These are phyloP conservation scores for Pontoporia blainvillei DNA, from an alignment of 2,113 vertebrate species.

Conservation along the genomic window DNA sequence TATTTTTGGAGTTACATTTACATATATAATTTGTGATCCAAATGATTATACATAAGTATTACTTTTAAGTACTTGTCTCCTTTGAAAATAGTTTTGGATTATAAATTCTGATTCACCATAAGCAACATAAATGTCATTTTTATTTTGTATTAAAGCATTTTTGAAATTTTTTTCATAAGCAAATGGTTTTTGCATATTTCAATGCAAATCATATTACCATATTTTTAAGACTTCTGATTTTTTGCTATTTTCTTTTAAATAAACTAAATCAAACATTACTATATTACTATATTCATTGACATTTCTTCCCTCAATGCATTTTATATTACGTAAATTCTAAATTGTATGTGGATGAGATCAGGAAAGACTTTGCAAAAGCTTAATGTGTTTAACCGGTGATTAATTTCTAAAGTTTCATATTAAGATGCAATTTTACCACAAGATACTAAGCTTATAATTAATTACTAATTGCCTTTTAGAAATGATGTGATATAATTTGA, in stretches of 20 bases:
- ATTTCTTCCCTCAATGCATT: not conserved
- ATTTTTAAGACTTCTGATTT: not conserved
- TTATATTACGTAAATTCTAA: not conserved
- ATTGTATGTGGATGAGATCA: not conserved
- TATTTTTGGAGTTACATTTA: not conserved
- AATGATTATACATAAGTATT: not conserved
- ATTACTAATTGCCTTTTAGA: not conserved
- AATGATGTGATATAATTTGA: not conserved
- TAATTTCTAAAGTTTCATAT: not conserved
- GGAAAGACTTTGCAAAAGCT: not conserved
- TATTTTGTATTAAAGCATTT: conserved; percentile 6
- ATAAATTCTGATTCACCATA: not conserved
- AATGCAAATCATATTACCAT: not conserved
- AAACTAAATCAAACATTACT: not conserved
- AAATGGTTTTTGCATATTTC: not conserved
- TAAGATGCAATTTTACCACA: not conserved
- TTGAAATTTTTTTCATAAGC: not conserved
- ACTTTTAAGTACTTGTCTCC: not conserved
- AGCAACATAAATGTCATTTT: not conserved
- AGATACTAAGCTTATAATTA: not conserved
- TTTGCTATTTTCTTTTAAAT: not conserved
- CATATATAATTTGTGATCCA: not conserved
- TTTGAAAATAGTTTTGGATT: not conserved
- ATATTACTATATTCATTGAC: not conserved
- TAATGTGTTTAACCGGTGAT: not conserved